A percentile compares a stretch with the other conserved stretches of the same genome.
phyloP scores from a whole-genome alignment of 2,113 vertebrate species.

The Barnardius zonarius region DNA sequence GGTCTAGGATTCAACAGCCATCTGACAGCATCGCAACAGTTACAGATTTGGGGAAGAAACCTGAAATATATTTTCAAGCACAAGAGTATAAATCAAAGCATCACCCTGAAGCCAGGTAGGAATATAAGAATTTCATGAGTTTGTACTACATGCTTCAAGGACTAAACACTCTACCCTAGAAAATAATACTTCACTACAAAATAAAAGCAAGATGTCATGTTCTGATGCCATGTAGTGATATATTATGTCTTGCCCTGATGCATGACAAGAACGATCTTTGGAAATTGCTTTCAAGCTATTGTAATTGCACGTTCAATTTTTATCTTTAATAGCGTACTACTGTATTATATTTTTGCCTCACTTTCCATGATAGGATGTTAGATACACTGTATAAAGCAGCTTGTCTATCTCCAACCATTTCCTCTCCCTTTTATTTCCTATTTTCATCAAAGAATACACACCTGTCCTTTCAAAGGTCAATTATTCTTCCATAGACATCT shows the following conservation, averaged over 20 bases:
- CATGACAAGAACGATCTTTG: neutral
- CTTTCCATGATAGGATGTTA: neutral
- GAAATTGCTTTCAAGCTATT: constrained; percentile 2
- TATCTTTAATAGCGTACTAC: neutral
- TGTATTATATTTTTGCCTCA: neutral
- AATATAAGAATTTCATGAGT: neutral
- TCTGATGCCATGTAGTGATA: neutral
- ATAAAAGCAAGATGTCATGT: neutral
- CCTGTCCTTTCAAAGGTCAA: neutral
- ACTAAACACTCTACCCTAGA: neutral
- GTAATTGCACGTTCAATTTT: neutral
- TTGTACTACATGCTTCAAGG: neutral
- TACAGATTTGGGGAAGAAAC: neutral
- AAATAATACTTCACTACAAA: neutral
- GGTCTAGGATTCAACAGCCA: neutral
- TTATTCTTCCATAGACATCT: neutral
- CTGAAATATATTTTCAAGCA: neutral
- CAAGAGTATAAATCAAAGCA: neutral
- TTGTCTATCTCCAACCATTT: neutral
- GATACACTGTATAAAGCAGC: neutral
- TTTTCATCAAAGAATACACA: neutral
- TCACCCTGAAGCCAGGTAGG: constrained; percentile 40
- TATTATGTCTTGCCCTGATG: neutral
- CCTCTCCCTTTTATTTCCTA: neutral
- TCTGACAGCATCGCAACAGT: neutral